Conservation (phyloP, 2,797 vertebrate genomes). For the Borostomias antarcticus region DNA sequence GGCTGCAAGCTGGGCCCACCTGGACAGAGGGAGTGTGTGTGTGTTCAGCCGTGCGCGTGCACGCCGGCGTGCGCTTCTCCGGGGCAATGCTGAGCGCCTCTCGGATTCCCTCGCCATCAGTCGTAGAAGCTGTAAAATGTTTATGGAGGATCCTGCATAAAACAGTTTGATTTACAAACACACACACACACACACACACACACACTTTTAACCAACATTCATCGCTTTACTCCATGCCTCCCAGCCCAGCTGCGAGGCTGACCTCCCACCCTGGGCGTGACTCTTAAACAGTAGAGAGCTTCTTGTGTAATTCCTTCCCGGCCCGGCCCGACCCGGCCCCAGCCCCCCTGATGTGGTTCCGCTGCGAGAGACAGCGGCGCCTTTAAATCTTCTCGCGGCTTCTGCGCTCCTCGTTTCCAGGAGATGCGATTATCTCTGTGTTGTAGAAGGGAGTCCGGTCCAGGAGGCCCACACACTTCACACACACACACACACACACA, state of each 20-base stretch:
- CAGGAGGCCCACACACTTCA: neutral
- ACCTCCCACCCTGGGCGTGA: conserved; percentile 8
- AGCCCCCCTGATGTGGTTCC: conserved; percentile 9
- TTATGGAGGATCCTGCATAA: conserved; percentile 5
- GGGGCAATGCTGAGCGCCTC: conserved; percentile 28
- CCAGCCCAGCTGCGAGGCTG: conserved; percentile 22
- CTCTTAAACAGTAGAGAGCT: conserved; percentile 23
- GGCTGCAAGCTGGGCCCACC: too few species aligned
- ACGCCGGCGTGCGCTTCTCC: conserved; percentile 22
- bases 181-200: conserved; percentile 4
- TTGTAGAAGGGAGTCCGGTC: too few species aligned
- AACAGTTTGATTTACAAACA: conserved; percentile 13
- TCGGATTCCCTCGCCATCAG: conserved; percentile 30
- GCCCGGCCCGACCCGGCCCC: conserved; percentile 6
- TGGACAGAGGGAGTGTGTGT: neutral
- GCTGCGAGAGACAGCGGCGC: neutral
- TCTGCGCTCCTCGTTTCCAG: neutral
- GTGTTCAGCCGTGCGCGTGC: conserved; percentile 20
- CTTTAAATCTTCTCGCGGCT: conserved; percentile 11
- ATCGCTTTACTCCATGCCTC: conserved; percentile 22
- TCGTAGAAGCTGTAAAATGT: conserved; percentile 20
- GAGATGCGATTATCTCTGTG: too few species aligned
- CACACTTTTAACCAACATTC: conserved; percentile 20
- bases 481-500: neutral
- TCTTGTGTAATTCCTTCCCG: conserved; percentile 10